These are phyloP conservation scores for Actinostola sp. DNA, from an alignment of 92 coral and sea anemone genomes.

Conservation along the genomic window DNA sequence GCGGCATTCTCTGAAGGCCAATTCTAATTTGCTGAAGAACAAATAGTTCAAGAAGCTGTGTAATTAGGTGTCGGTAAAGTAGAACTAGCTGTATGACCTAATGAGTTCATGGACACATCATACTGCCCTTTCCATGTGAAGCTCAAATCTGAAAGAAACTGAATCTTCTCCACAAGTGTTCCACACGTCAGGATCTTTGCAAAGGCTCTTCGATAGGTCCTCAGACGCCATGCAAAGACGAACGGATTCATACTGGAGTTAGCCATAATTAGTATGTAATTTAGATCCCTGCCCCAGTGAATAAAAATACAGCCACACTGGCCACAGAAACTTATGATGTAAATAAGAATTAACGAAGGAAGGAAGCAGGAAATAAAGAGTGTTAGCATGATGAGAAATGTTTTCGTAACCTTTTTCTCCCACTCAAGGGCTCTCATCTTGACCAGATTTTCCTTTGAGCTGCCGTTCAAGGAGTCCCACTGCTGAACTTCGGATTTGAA, in stretches of 20 bases:
- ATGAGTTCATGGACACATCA: conserved; percentile 14
- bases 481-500: conserved; percentile 48
- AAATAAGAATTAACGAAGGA: conserved; percentile 53
- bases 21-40: background rate
- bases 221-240: conserved; percentile 51
- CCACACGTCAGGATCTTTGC: conserved; percentile 58
- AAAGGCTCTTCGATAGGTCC: conserved; percentile 48
- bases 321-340: conserved; percentile 52
- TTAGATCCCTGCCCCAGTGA: conserved; percentile 63
- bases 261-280: conserved; percentile 42
- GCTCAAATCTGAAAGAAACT: conserved; percentile 16
- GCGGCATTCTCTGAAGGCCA: background rate
- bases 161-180: conserved; percentile 6
- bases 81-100: background rate
- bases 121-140: conserved; percentile 18
- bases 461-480: conserved; percentile 50
- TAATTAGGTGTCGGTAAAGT: background rate
- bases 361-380: conserved; percentile 47
- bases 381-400: conserved; percentile 49
- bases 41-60: background rate
- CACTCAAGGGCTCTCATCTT: conserved; percentile 36
- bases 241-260: conserved; percentile 64
- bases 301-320: conserved; percentile 43
- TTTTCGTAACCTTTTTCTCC: conserved; percentile 46
- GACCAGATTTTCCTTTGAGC: conserved; percentile 39